These are phyloP conservation scores for Sarcophaga subvicina DNA, from an alignment of 2,888 invertebrate genomes.

Conservation along the genomic window DNA sequence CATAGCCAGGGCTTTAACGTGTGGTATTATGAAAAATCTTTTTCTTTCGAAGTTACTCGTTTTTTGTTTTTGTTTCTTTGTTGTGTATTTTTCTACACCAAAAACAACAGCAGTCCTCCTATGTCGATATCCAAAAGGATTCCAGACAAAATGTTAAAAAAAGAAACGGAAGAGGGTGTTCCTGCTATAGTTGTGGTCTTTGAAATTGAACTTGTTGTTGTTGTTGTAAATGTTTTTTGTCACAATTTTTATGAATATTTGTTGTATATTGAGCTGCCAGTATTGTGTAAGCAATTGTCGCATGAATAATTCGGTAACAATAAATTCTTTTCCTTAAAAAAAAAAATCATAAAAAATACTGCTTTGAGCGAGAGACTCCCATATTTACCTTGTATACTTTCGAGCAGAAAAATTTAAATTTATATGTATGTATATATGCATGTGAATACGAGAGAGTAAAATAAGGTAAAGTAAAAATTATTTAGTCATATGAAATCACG, in stretches of 20 bases:
- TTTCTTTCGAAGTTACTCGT: neutral
- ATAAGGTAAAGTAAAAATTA: neutral
- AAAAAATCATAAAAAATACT: neutral
- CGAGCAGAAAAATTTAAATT: neutral
- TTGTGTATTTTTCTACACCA: neutral
- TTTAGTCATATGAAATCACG: neutral
- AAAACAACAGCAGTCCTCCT: neutral
- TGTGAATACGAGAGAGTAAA: constrained; percentile 8
- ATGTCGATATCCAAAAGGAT: no score
- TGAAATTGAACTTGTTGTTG: neutral
- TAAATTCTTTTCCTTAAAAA: constrained; percentile 42
- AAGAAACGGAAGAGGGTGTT: no score
- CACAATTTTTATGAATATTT: constrained; percentile 69
- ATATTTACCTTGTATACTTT: neutral
- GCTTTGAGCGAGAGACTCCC: neutral
- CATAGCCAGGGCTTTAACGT: neutral
- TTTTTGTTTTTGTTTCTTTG: neutral
- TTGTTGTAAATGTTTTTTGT: neutral
- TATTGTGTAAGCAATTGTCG: constrained; percentile 68
- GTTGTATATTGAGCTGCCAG: constrained; percentile 76
- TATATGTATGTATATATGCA: constrained; percentile 11
- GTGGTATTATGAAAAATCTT: constrained; percentile 35
- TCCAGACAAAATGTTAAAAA: no score
- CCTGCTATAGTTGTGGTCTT: no score
- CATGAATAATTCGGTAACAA: constrained; percentile 65